These are phyloP conservation scores for Myiotriccus ornatus DNA, from an alignment of 2,797 vertebrate species.

Conservation along the genomic window DNA sequence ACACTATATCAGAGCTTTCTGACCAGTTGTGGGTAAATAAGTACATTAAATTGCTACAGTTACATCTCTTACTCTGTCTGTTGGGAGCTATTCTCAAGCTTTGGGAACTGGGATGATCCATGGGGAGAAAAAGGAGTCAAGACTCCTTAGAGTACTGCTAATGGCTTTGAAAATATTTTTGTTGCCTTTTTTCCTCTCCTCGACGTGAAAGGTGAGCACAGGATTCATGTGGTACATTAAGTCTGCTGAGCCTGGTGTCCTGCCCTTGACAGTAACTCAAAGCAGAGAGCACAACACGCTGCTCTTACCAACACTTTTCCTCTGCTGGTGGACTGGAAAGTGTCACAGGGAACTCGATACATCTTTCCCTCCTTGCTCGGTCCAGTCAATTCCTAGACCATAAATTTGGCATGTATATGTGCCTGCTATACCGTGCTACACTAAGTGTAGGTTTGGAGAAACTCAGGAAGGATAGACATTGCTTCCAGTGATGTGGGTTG, in stretches of 20 bases:
- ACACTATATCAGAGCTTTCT: neutral
- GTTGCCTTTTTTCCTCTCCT: neutral
- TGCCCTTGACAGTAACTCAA: neutral
- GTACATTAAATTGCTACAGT: neutral
- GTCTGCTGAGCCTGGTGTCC: neutral
- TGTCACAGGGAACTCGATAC: neutral
- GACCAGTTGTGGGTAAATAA: neutral
- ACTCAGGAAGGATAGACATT: neutral
- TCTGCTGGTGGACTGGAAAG: neutral
- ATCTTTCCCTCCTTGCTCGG: neutral
- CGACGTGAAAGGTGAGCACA: neutral
- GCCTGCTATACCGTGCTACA: neutral
- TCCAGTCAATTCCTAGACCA: neutral
- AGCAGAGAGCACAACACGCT: neutral
- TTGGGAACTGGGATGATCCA: neutral
- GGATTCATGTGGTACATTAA: neutral
- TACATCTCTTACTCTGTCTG: neutral
- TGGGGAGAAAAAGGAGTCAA: neutral
- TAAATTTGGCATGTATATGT: neutral
- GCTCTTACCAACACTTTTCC: accelerated
- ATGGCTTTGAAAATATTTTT: neutral
- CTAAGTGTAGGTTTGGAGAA: neutral
- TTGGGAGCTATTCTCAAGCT: neutral
- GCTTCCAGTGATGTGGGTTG: neutral
- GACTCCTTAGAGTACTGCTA: neutral